phyloP scores from a whole-genome alignment of 2,797 vertebrate species.

The Siniperca scherzeri region DNA sequence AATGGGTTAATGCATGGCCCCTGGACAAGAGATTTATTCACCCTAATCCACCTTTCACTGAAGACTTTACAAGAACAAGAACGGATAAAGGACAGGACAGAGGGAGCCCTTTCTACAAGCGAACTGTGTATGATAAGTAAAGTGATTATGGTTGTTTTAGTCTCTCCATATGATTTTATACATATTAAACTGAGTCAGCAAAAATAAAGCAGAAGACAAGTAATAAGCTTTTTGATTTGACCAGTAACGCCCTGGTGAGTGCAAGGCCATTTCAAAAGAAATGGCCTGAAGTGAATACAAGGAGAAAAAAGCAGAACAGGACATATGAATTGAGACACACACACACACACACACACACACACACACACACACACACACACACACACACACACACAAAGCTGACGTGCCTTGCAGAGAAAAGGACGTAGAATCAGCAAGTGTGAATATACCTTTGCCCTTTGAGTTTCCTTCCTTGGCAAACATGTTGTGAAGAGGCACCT shows the following conservation, averaged over 20 bases:
- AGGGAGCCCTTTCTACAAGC: not conserved
- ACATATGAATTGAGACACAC: constrained; percentile 29
- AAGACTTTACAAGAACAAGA: constrained; percentile 19
- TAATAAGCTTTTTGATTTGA: constrained; percentile 65
- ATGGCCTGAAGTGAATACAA: constrained; percentile 37
- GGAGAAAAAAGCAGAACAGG: constrained; percentile 44
- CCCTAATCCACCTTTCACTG: constrained; percentile 47
- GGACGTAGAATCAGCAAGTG: constrained; percentile 69
- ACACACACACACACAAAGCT: constrained; percentile 7
- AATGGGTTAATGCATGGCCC: constrained; percentile 64
- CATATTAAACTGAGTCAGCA: constrained; percentile 70
- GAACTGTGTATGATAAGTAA: not conserved
- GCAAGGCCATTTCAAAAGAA: constrained; percentile 60
- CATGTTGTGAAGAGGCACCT: constrained; percentile 60
- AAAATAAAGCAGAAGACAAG: constrained; percentile 74
- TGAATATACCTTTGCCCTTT: constrained; percentile 56
- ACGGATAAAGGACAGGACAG: not conserved
- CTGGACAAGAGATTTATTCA: constrained; percentile 32
- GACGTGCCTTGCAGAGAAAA: constrained; percentile 25
- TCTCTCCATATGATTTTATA: constrained; percentile 23
- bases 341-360: constrained; percentile 7
- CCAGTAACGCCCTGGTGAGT: constrained; percentile 28
- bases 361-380: not conserved
- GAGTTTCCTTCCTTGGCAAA: constrained; percentile 76
- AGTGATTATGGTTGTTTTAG: not conserved